Percentiles rank a stretch among this genome's conserved stretches.
Evolutionary conservation across 2,113 vertebrate species (phyloP).

Genomic region (Amblyornis subalaris): DNA sequence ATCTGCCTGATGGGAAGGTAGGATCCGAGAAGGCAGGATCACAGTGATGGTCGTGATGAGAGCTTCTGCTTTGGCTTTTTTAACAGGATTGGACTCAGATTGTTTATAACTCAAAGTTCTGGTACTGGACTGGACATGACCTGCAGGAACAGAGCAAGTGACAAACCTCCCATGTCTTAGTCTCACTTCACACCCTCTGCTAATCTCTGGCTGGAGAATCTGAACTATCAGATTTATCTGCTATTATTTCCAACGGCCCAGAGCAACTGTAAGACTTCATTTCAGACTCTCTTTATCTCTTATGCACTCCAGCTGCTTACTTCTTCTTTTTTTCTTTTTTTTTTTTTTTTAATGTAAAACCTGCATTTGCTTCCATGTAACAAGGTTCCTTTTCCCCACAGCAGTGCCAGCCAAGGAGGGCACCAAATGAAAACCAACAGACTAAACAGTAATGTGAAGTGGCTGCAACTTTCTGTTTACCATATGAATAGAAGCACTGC

Average conservation of each 20-base stretch:
- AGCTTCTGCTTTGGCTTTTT: conserved; percentile 24
- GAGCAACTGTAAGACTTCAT: conserved; percentile 4
- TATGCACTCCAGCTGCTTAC: not conserved
- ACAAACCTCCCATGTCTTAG: not conserved
- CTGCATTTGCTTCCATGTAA: not conserved
- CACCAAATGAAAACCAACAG: not conserved
- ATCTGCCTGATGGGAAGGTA: not conserved
- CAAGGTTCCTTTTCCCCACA: not conserved
- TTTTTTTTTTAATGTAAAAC: not conserved
- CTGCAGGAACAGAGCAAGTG: not conserved
- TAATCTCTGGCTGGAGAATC: not conserved
- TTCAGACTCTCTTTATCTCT: not conserved
- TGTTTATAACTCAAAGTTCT: not conserved
- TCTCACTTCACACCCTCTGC: not conserved
- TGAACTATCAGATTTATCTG: not conserved
- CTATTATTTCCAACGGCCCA: not conserved
- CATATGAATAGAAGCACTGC: not conserved
- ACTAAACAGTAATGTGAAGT: conserved; percentile 18
- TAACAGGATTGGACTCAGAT: not conserved
- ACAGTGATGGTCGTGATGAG: not conserved
- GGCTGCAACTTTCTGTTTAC: conserved; percentile 8
- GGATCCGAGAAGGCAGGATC: not conserved
- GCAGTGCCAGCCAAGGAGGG: not conserved
- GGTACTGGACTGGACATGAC: not conserved
- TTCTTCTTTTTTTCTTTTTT: not conserved